phyloP scores from a whole-genome alignment of 2,113 vertebrate species.

The Desmodus rotundus region DNA sequence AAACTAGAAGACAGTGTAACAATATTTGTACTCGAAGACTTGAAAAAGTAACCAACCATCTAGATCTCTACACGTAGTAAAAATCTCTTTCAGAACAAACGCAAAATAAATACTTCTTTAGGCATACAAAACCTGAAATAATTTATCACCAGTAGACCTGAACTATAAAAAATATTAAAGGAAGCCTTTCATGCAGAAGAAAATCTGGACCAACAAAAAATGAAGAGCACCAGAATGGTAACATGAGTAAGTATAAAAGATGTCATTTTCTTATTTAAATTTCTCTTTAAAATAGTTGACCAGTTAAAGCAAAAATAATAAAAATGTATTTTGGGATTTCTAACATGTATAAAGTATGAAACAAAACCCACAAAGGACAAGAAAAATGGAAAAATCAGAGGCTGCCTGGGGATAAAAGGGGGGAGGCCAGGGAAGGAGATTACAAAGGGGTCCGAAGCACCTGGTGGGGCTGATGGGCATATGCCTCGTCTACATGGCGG shows the following conservation, averaged over 20 bases:
- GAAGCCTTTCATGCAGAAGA: background rate
- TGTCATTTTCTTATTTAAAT: background rate
- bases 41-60: background rate
- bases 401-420: background rate
- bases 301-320: background rate
- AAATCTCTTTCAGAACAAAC: background rate
- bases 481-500: background rate
- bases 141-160: background rate
- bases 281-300: background rate
- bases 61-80: background rate
- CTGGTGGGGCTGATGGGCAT: background rate
- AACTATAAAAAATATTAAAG: background rate
- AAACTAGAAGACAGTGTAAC: background rate
- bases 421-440: background rate
- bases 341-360: background rate
- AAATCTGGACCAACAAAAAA: background rate
- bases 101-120: background rate
- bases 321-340: background rate
- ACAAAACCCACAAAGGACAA: background rate
- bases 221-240: background rate
- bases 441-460: background rate
- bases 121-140: background rate
- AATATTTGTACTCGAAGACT: background rate
- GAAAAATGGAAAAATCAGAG: background rate
- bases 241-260: background rate